Base-by-base conservation (phyloP, 2,797 vertebrate genomes). In the Mormyrops attenuatus region DNA sequence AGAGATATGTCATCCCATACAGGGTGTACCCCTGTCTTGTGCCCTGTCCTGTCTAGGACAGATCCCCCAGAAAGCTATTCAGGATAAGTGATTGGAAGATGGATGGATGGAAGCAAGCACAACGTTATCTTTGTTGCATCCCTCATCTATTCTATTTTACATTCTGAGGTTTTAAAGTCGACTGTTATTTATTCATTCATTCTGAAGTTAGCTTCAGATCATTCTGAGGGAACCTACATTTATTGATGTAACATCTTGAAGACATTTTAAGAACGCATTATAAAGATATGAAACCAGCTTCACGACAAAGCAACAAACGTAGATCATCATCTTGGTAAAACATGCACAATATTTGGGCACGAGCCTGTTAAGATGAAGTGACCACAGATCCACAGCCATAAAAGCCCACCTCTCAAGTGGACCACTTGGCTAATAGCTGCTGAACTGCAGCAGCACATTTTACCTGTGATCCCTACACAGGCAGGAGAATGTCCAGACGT, bases 401-500 rank as follows among this genome's bases (percentile, higher is more conserved):
- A 47, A 89, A 87, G 50, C 53, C 55, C 20, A 22, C 47, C 88
- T 89, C 89, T 85, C 80, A 44, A 69, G 89, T 53, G 8, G 69
- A 90, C 53, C 88, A 90, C 66, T 89, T 52, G 69, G 89, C 87
- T 82, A 77, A 86, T 11, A 87, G 73, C 15, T 60, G 63, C 63
- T 66, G 30, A 52, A 89, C 90, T 77, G 84, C 89, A 87, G 91
- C 90, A 92, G 89, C 77, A 88, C 88, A 44, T 73, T 92, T 93
- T 92, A 94, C 92, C 92, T 94, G 92, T 95, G 94, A 95, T 95
- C 94, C 92, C 91, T 82, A 90, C 91, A 92, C 91, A 92, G 89
- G 90, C 90, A 91, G 86, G 88, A 90, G 49, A 88, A 89, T 92
- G 89, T 91, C 91, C 87, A 84, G 90, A 89, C 90, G 91, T 85